Evolutionary conservation across 2,888 invertebrate genomes (phyloP).

Genomic region (Ganaspis brasiliensis): DNA sequence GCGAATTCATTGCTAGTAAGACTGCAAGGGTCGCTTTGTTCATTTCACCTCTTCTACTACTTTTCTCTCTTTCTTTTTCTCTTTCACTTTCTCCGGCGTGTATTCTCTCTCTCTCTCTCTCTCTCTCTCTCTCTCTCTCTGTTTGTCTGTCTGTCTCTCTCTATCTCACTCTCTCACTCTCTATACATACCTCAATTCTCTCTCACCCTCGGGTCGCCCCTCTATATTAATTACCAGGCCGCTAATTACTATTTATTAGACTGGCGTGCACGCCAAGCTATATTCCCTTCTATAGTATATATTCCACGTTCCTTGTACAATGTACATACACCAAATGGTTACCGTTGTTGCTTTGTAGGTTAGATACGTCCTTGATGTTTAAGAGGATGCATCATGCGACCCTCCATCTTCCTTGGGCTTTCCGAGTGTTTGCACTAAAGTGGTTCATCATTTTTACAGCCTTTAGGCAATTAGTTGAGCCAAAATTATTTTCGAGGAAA

Average conservation of each 20-base stretch:
- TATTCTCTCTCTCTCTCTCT: not conserved
- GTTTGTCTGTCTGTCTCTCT: not conserved
- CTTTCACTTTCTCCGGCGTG: not conserved
- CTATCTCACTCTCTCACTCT: constrained; percentile 29
- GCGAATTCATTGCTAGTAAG: constrained; percentile 39
- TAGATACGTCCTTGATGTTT: constrained; percentile 32
- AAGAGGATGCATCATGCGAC: constrained; percentile 40
- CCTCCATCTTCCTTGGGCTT: constrained; percentile 17
- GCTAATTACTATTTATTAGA: constrained; percentile 70
- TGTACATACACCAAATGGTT: constrained; percentile 34
- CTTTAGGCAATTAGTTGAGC: constrained; percentile 8
- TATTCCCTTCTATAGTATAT: constrained; percentile 25
- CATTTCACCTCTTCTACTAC: not conserved
- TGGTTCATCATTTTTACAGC: not conserved
- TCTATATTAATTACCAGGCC: constrained; percentile 67
- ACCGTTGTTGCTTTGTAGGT: constrained; percentile 39
- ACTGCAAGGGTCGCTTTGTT: constrained; percentile 15
- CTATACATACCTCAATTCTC: not conserved
- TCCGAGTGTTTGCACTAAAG: constrained; percentile 20
- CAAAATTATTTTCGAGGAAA: not conserved
- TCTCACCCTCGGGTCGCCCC: constrained; percentile 39
- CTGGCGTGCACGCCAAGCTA: constrained; percentile 52
- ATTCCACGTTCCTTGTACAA: not conserved
- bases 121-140: not conserved
- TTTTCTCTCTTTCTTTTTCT: constrained; percentile 8